Evolutionary conservation across 2,888 invertebrate species (phyloP), one percentile per base, ranked within the genome.

Genomic region (Drosophila longiperda): DNA sequence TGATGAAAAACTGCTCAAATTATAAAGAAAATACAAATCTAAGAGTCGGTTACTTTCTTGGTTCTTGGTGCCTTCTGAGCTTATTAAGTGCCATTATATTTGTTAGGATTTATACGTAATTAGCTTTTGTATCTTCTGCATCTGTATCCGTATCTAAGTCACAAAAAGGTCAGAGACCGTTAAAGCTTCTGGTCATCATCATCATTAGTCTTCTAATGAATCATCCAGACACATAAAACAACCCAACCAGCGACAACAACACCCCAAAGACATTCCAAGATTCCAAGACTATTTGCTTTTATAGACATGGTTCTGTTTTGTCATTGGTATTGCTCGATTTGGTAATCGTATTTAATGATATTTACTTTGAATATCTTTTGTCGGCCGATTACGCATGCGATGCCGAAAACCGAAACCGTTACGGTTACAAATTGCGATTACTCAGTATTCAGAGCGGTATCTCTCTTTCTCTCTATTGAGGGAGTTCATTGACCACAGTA

Each of bases 321-420:
- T 80, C 80, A 78, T 80, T 76, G 57, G 72, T 29, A 57, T 54
- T 26, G 63, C 70, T 85, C 65, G 71, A 75, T 88, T 85, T 89
- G 87, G 87, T 87, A 85, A 85, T 84, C 87, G 82, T 77, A 83
- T 89, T 87, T 72, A 82, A 81, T 89, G 87, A 81, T 87, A 81
- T 89, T 87, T 84, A 66, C 67, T 86, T 86, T 83, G 68, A 68
- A 64, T 55, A 66, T 55, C 33, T 65, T 61, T 73, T 49, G 66
- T 60, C 23, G 36, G 54, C 12, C 52, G 70, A 84, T 83, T 87
- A 82, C 82, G 79, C 62, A 83, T 87, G 72, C 84, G 60, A 68
- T 70, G 60, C 77, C 69, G 69, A 55, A 65, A 57, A 23, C 45
- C 49, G 75, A 62, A 71, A 78, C 83, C 85, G 87, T 83, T 83